Conservation (phyloP, 1,140 invertebrate genomes). For the Anoplolepis gracilipes region DNA sequence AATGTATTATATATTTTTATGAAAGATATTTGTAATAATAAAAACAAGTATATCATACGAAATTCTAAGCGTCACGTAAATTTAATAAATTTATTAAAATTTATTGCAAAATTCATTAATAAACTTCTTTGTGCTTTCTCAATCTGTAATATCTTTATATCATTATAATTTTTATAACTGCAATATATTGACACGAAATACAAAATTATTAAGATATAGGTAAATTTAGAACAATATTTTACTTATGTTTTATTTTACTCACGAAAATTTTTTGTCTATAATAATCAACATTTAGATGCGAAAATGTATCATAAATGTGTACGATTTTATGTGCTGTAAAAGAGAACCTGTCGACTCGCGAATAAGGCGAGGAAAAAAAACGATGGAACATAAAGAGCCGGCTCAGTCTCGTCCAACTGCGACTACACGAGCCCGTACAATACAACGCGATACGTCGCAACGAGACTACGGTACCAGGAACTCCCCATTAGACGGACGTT, state of each 20-base stretch:
- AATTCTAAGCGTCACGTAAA: neutral
- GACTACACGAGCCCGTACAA: constrained; percentile 42
- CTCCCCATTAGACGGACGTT: constrained; percentile 79
- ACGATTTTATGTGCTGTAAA: constrained; percentile 9
- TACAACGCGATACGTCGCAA: constrained; percentile 45
- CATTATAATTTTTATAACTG: neutral
- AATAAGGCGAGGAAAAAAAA: constrained; percentile 22
- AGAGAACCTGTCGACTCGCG: constrained; percentile 47
- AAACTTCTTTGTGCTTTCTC: neutral
- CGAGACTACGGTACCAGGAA: constrained; percentile 56
- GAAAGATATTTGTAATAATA: neutral
- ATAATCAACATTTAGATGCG: neutral
- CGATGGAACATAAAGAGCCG: constrained; percentile 44
- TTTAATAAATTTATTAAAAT: neutral
- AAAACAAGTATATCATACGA: neutral
- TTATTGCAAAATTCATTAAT: neutral
- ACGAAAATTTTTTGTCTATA: neutral
- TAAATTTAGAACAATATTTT: neutral
- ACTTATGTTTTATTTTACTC: constrained; percentile 8
- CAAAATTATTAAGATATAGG: neutral
- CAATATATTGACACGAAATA: neutral
- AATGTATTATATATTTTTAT: neutral
- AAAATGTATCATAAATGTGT: constrained; percentile 14
- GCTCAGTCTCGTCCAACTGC: constrained; percentile 51
- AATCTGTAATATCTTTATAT: neutral